Percentiles rank a stretch among this genome's conserved stretches.
phyloP scores from a whole-genome alignment of 2,113 vertebrate genomes.

The Clarias magur region DNA sequence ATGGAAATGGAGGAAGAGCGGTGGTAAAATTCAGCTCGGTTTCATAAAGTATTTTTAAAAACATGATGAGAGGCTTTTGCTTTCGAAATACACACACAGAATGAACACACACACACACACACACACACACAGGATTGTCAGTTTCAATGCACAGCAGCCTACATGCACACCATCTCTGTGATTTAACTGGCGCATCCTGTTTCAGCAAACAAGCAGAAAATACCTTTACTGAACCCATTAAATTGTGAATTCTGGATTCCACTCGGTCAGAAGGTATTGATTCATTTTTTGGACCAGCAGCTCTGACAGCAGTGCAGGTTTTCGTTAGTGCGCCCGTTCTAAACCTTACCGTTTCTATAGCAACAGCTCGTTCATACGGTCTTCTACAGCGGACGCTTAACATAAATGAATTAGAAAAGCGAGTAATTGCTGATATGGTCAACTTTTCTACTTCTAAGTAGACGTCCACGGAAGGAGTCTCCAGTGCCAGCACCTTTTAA shows the following conservation, averaged over 20 bases:
- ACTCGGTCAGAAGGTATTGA: too few relatives aligned
- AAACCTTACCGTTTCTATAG: too few relatives aligned
- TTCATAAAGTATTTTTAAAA: background rate
- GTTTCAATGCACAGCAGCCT: background rate
- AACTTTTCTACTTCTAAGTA: background rate
- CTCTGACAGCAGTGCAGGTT: too few relatives aligned
- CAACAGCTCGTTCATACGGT: too few relatives aligned
- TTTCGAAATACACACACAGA: background rate
- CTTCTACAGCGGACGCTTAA: too few relatives aligned
- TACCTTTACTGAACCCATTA: too few relatives aligned
- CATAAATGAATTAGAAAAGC: too few relatives aligned
- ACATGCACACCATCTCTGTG: background rate
- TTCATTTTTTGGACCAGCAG: too few relatives aligned
- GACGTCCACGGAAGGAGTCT: background rate
- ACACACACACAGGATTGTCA: background rate
- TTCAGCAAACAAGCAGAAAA: too few relatives aligned
- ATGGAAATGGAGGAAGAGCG: background rate
- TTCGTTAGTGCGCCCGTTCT: too few relatives aligned
- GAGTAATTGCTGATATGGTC: background rate
- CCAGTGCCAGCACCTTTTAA: background rate
- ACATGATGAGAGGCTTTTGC: background rate
- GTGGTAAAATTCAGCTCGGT: background rate
- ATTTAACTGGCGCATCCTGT: too few relatives aligned
- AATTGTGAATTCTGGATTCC: too few relatives aligned
- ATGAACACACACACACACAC: background rate